A percentile compares a stretch with the other conserved stretches of the same genome.
These are phyloP conservation scores for Dermochelys coriacea DNA, from an alignment of 2,797 vertebrate species.

Conservation along the genomic window DNA sequence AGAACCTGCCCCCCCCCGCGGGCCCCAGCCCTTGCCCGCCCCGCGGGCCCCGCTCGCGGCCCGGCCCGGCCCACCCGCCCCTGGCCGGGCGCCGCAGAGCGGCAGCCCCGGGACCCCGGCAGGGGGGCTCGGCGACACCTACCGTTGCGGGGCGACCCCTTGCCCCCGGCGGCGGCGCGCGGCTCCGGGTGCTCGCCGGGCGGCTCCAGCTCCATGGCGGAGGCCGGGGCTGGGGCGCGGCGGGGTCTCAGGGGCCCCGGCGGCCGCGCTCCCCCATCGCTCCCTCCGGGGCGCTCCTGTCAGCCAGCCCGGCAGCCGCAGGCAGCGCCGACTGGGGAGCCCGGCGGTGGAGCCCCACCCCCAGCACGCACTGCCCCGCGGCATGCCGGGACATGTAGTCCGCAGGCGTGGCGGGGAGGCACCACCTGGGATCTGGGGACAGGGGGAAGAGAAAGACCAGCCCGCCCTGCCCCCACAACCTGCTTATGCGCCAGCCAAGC, in stretches of 20 bases:
- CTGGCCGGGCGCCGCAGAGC: not conserved
- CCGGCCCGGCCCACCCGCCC: not conserved
- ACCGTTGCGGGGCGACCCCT: constrained; percentile 30
- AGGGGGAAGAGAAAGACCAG: not conserved
- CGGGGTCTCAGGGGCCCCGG: constrained; percentile 71
- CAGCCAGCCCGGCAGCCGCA: not conserved
- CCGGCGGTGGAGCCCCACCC: constrained; percentile 71
- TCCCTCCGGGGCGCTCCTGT: constrained; percentile 11
- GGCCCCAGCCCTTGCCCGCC: not conserved
- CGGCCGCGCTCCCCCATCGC: constrained; percentile 53
- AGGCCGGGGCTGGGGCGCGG: constrained; percentile 69
- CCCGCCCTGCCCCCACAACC: no score
- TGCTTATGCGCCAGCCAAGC: not conserved
- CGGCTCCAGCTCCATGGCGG: constrained; percentile 67
- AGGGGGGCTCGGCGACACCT: not conserved
- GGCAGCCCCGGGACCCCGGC: not conserved
- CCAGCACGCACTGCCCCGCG: not conserved
- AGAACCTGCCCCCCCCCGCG: no score
- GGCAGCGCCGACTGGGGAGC: constrained; percentile 23
- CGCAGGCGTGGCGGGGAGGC: not conserved
- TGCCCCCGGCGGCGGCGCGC: constrained; percentile 20
- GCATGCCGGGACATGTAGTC: not conserved
- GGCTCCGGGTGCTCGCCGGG: constrained; percentile 56
- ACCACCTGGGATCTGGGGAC: not conserved
- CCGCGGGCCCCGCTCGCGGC: not conserved